Base-by-base conservation (phyloP, 1,140 invertebrate genomes). In the Whitmania pigra region DNA sequence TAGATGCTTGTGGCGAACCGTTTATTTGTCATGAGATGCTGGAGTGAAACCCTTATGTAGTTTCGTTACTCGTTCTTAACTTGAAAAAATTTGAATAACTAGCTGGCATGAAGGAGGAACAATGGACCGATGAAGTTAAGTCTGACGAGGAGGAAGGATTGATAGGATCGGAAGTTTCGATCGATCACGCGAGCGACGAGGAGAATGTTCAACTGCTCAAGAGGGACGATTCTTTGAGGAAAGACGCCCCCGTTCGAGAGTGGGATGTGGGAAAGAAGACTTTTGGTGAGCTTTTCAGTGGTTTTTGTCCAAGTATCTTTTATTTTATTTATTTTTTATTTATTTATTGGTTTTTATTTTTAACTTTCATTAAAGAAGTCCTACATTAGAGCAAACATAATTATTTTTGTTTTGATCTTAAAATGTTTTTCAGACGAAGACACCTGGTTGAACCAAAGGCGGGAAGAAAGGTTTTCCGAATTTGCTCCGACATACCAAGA, bases 261-360 rank as follows among this genome's bases (percentile, higher is more conserved):
- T 80, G 79, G 79, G 79, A 80, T 72, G 75, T 72, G 40, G 78
- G 76, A 69, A 80, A 80, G 73, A 71, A 76, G 40, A 2, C 15
- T 11, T 71, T 71, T 57, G 25, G 76, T 79, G 71, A 73, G 75
- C 74, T 27, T 17, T 55, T 11, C 18, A 60, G 43, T 54, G 67
- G 20, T 70, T 22, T 4, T 25, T n/a, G 40, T 71, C 20, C 7
- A 25, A 36, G 15, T n/a, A 60, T 49, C 11, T 18, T n/a, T 63
- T 18, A 20, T 27, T 18, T 54, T 20, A 49, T n/a, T 2, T 22
- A 29, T 6, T 18, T 15, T 36, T 18, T 15, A 43, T 71, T 74
- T 66, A 0, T 71, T 15, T 27, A 69, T 25, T n/a, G 22, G 27
- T 49, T 25, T 27, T n/a, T 15, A 20, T 18, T 66, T 20, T 31